Evolutionary conservation across 2,797 vertebrate species (phyloP).

Genomic region (Netta rufina): DNA sequence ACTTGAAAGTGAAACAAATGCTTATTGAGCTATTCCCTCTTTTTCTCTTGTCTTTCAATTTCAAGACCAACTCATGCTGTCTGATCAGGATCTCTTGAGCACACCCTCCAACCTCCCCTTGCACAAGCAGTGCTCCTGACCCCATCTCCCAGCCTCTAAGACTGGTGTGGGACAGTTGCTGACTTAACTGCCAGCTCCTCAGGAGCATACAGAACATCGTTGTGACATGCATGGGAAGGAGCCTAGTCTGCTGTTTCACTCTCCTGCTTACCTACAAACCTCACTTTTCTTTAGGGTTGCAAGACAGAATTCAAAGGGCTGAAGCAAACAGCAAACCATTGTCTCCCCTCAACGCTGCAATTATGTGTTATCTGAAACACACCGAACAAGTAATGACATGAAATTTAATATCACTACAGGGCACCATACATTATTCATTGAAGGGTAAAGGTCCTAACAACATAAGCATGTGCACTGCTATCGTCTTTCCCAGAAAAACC

Average conservation of each 20-base stretch:
- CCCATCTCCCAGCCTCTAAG: not conserved
- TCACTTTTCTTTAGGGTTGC: not conserved
- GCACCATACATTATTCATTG: not conserved
- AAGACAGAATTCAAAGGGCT: not conserved
- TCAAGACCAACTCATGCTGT: not conserved
- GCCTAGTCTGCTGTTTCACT: not conserved
- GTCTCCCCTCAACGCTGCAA: not conserved
- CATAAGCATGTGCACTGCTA: not conserved
- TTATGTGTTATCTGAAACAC: not conserved
- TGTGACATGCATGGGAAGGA: not conserved
- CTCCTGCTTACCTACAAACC: not conserved
- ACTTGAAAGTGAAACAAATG: not conserved
- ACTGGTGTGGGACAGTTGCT: accelerated
- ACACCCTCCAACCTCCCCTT: not conserved
- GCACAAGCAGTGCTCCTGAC: not conserved
- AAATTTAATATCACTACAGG: not conserved
- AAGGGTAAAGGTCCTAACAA: not conserved
- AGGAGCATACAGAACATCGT: not conserved
- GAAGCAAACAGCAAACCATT: not conserved
- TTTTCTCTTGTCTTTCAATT: not conserved
- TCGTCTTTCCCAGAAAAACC: not conserved
- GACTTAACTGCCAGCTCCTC: not conserved
- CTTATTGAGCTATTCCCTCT: not conserved
- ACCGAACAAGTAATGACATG: not conserved
- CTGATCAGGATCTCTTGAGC: not conserved